A percentile compares a stretch with the other conserved stretches of the same genome.
Conservation (phyloP, 2,888 invertebrate species). For the Polia nebulosa region DNA sequence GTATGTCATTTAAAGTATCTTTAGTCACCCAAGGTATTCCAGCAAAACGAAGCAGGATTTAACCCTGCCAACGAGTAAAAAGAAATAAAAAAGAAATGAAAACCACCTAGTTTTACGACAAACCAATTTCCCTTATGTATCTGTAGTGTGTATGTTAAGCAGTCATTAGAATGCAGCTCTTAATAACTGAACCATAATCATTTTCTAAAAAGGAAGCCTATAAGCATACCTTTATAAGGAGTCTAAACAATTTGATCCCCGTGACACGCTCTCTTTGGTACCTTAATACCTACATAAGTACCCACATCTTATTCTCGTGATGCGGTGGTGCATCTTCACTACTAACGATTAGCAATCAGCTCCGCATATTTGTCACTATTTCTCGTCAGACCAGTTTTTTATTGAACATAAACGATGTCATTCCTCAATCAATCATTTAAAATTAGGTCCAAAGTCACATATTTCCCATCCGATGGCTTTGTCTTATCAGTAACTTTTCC, state of each 20-base stretch:
- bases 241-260: neutral
- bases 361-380: neutral
- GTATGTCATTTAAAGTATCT: neutral
- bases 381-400: neutral
- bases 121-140: too few relatives aligned
- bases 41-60: neutral
- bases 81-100: neutral
- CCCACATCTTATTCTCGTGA: neutral
- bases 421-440: slow-evolving; percentile 16
- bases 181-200: neutral
- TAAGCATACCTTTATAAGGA: neutral
- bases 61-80: neutral
- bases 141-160: neutral
- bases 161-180: neutral
- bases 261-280: slow-evolving; percentile 1
- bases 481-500: slow-evolving; percentile 60
- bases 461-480: slow-evolving; percentile 48
- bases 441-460: slow-evolving; percentile 43
- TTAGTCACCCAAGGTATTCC: neutral
- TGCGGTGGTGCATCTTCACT: neutral
- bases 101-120: too few relatives aligned
- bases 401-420: slow-evolving; percentile 10
- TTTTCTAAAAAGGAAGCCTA: neutral
- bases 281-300: neutral
- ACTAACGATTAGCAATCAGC: neutral